Conservation (phyloP, 2,113 vertebrate species). For the Spheniscus mendiculus region DNA sequence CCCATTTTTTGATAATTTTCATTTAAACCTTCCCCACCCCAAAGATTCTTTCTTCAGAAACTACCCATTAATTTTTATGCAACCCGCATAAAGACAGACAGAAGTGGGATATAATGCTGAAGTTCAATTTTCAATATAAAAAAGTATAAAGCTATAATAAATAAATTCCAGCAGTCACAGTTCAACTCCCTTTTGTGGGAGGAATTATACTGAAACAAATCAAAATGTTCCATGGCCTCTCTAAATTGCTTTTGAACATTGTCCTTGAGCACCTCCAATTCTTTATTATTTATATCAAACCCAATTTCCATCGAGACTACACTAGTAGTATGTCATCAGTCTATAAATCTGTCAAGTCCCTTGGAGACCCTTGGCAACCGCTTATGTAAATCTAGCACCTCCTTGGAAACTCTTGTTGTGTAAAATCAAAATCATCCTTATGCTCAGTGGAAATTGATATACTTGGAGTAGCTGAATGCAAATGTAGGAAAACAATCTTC, state of each 20-base stretch:
- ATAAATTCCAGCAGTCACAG: background rate
- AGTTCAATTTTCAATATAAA: background rate
- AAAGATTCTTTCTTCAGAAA: background rate
- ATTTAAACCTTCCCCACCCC: background rate
- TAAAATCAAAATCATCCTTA: background rate
- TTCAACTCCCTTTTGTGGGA: background rate
- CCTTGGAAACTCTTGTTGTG: background rate
- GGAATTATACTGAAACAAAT: background rate
- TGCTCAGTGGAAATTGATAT: background rate
- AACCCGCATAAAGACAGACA: background rate
- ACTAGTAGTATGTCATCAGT: background rate
- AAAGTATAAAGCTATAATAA: background rate
- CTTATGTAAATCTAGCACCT: background rate
- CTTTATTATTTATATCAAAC: background rate
- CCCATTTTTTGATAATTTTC: background rate
- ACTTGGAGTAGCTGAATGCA: background rate
- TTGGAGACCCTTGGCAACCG: background rate
- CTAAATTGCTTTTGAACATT: background rate
- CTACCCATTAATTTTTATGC: background rate
- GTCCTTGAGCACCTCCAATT: constrained; percentile 18
- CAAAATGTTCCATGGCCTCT: background rate
- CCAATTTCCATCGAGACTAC: background rate
- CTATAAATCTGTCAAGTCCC: constrained; percentile 31
- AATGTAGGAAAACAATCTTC: background rate
- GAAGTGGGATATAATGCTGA: background rate